phyloP scores from a whole-genome alignment of 1,140 invertebrate species.

The Drosophila nikananu region DNA sequence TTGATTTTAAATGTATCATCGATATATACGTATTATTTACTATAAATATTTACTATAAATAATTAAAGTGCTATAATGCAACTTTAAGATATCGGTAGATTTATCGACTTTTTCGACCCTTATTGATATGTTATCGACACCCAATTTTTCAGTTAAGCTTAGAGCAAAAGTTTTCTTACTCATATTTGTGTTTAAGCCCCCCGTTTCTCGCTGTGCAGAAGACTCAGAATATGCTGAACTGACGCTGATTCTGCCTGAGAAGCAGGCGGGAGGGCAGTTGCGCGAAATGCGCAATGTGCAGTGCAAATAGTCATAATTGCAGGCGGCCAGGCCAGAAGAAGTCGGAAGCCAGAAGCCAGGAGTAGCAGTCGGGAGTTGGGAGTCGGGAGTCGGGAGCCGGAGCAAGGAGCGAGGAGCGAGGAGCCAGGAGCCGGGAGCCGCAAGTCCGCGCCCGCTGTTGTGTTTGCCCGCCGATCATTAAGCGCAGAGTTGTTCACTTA shows the following conservation, averaged over 20 bases:
- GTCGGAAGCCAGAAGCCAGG: conserved; percentile 13
- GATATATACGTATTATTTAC: no score
- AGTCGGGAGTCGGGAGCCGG: background rate
- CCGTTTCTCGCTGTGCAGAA: conserved; percentile 8
- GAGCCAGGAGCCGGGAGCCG: background rate
- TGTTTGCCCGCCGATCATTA: conserved; percentile 63
- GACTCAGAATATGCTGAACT: background rate
- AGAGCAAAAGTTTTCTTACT: background rate
- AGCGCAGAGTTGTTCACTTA: conserved; percentile 78
- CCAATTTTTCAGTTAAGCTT: background rate
- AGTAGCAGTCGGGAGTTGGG: background rate
- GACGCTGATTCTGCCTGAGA: background rate
- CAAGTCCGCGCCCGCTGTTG: conserved; percentile 10
- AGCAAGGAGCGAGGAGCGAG: background rate
- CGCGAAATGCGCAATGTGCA: conserved; percentile 66
- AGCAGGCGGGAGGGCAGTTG: conserved; percentile 29
- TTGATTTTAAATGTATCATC: no score
- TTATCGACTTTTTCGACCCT: background rate
- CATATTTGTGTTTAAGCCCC: background rate
- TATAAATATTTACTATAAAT: no score
- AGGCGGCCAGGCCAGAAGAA: conserved; percentile 42
- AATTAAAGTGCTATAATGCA: no score
- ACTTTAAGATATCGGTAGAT: background rate
- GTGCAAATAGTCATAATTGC: conserved; percentile 82
- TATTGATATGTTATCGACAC: no score